Base-by-base conservation (phyloP, 2,888 invertebrate species). In the Dryobotodes eremita region DNA sequence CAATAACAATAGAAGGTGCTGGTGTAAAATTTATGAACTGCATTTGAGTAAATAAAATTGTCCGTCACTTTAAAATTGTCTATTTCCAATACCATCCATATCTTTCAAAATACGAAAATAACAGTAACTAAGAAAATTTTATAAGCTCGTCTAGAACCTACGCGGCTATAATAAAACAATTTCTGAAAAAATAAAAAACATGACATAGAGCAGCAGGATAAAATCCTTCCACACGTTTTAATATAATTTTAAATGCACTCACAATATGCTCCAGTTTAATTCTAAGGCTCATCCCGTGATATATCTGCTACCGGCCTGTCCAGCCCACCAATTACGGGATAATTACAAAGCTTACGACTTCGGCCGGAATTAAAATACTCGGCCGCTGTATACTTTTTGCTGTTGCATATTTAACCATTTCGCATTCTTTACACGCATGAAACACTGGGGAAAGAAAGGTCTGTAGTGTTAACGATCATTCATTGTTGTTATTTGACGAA, bases 301-400 rank as follows among this genome's bases (percentile, higher is more conserved):
- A 95, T 95, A 95, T 95, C 93, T 92, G 95, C 95, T 95, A 94
- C 95, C 88, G 92, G 90, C 90, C 90, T 69, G 90, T 81, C 90
- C 94, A 80, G 92, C 95, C 95, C 91, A 95, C 95, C 95, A 94
- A 95, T 96, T 95, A 96, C 93, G 92, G 93, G 93, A 95, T 96
- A 96, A 96, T 96, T 96, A 96, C 93, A 93, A 94, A 93, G 88
- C 92, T 92, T 91, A 92, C 90, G 91, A 90, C 85, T 90, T 46
- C 61, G 86, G 76, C 55, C 65, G 74, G 89, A 90, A 91, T 91
- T 91, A 93, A 91, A 90, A 91, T 86, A 84, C 86, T 77, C 71
- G 42, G 72, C 62, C 77, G 83, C 48, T 88, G 86, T 85, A 84
- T 77, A 66, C 75, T 85, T 90, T 89, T 90, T 85, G 79, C 48